Evolutionary conservation across 2,113 vertebrate species (phyloP).

Genomic region (Triplophysa rosa): DNA sequence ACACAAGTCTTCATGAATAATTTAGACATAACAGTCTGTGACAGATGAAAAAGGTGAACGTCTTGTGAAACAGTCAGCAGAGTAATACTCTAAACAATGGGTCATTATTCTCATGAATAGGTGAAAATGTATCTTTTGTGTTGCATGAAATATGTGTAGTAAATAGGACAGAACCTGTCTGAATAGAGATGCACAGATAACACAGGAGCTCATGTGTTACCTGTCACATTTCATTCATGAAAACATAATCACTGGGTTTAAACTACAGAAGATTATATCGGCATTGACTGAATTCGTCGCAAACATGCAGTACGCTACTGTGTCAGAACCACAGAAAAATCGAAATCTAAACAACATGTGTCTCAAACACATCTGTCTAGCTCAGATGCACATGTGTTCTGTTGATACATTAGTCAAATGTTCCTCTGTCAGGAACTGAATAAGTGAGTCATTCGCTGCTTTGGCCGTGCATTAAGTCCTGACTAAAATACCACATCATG

Average conservation of each 20-base stretch:
- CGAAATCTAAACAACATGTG: too few relatives aligned
- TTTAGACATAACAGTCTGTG: conserved; percentile 19
- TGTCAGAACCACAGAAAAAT: not conserved
- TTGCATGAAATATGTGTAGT: conserved; percentile 1
- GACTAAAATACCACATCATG: not conserved
- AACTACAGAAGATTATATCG: not conserved
- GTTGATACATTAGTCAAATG: not conserved
- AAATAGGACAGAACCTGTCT: not conserved
- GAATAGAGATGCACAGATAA: not conserved
- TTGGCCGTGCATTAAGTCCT: not conserved
- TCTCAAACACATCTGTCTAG: not conserved
- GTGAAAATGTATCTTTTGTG: conserved; percentile 16
- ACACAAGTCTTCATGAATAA: not conserved
- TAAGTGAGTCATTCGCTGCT: conserved; percentile 8
- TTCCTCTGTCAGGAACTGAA: conserved; percentile 1
- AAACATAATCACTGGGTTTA: not conserved
- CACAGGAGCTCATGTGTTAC: not conserved
- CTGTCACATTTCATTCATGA: not conserved
- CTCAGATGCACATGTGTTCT: not conserved
- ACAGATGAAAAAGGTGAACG: conserved; percentile 12
- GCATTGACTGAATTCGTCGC: not conserved
- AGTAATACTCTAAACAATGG: not conserved
- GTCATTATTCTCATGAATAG: conserved; percentile 1
- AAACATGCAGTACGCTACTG: not conserved
- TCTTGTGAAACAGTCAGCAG: not conserved